Percentiles rank a stretch among this genome's conserved stretches.
These are phyloP conservation scores for Melipona quadrifasciata DNA, from an alignment of 1,140 invertebrate species.

Conservation along the genomic window DNA sequence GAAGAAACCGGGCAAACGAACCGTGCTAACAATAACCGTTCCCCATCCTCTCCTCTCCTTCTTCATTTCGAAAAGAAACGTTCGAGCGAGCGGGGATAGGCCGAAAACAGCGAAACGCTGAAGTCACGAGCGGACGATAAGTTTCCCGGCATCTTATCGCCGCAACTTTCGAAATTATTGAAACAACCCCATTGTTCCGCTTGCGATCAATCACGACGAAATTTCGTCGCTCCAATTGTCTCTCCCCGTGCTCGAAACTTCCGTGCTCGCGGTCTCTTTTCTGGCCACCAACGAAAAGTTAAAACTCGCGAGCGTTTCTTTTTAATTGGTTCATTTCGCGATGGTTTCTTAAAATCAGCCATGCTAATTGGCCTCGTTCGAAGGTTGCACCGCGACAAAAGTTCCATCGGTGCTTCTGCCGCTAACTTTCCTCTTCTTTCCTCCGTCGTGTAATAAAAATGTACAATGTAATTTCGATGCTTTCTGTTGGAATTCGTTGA, in stretches of 20 bases:
- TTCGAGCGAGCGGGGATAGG: background rate
- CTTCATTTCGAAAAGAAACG: background rate
- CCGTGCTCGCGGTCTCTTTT: background rate
- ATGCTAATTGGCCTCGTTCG: background rate
- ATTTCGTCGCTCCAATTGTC: slow-evolving; percentile 40
- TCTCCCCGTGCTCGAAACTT: slow-evolving; percentile 21
- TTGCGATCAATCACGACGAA: background rate
- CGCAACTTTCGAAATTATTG: slow-evolving; percentile 26
- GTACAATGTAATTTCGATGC: background rate
- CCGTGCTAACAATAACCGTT: background rate
- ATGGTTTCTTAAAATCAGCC: background rate
- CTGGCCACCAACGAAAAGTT: background rate
- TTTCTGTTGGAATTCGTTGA: background rate
- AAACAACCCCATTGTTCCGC: slow-evolving; percentile 21
- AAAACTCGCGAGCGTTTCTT: background rate
- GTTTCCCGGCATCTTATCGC: background rate
- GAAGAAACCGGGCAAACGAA: background rate
- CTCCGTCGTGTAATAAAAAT: background rate
- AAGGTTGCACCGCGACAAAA: background rate
- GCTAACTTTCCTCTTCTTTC: background rate
- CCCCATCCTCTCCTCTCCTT: background rate
- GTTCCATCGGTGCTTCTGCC: background rate
- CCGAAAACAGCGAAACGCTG: background rate
- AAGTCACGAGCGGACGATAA: background rate
- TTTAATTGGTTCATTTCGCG: slow-evolving; percentile 14